Evolutionary conservation across 1,140 invertebrate species (phyloP).

Genomic region (Aricia agestis): DNA sequence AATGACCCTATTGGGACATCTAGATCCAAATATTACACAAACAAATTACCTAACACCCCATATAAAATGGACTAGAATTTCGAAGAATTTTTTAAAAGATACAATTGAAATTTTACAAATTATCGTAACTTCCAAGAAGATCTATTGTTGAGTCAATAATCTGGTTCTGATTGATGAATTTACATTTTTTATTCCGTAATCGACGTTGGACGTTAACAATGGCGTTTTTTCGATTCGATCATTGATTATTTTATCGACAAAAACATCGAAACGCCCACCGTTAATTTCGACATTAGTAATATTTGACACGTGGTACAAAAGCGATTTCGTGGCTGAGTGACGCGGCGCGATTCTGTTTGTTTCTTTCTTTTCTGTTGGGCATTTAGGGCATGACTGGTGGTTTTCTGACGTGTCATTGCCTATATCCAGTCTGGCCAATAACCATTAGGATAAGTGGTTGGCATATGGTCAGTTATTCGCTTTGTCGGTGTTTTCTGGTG

Average conservation of each 20-base stretch:
- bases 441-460: neutral
- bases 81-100: neutral
- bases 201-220: conserved; percentile 58
- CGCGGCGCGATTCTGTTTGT: conserved; percentile 65
- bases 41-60: neutral
- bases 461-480: neutral
- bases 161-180: conserved; percentile 70
- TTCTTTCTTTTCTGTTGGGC: conserved; percentile 64
- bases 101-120: conserved; percentile 10
- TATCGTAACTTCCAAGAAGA: conserved; percentile 19
- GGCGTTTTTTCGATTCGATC: conserved; percentile 59
- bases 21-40: neutral
- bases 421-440: neutral
- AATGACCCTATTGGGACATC: neutral
- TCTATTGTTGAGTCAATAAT: conserved; percentile 62
- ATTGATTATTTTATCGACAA: conserved; percentile 72
- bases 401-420: conserved; percentile 66
- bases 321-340: conserved; percentile 70
- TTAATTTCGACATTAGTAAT: conserved; percentile 71
- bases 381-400: conserved; percentile 71
- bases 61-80: conserved; percentile 1
- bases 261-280: conserved; percentile 74
- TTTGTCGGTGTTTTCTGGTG: neutral
- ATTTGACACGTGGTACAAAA: conserved; percentile 74
- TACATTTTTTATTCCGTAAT: conserved; percentile 56